Evolutionary conservation across 2,113 vertebrate species (phyloP).

Genomic region (Marmota flaviventris): DNA sequence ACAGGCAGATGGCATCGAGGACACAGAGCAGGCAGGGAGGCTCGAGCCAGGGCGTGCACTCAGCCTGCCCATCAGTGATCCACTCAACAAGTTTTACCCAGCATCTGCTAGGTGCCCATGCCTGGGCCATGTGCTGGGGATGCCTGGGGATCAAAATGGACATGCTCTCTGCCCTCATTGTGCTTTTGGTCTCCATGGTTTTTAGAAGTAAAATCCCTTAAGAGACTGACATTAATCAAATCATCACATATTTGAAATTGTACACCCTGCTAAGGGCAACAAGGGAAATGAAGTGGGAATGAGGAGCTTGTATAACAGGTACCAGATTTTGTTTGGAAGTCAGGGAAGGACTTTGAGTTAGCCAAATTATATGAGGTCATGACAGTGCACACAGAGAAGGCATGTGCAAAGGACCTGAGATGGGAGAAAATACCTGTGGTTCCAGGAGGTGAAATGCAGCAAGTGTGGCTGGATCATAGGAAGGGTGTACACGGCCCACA

Average conservation of each 20-base stretch:
- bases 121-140: background rate
- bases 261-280: background rate
- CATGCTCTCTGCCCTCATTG: background rate
- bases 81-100: background rate
- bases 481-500: background rate
- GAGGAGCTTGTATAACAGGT: background rate
- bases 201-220: constrained; percentile 55
- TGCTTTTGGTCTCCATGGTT: background rate
- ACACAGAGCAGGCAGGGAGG: background rate
- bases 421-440: background rate
- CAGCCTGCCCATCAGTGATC: background rate
- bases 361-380: background rate
- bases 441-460: background rate
- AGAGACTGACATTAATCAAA: constrained; percentile 58
- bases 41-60: background rate
- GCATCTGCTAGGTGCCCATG: background rate
- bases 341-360: background rate
- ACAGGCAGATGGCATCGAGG: background rate
- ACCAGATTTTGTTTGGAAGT: background rate
- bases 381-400: background rate
- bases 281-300: background rate
- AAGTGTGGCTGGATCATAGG: background rate
- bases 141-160: background rate
- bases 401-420: background rate
- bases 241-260: constrained; percentile 56